Evolutionary conservation across 2,888 invertebrate species (phyloP), one percentile per base, ranked within the genome.

Genomic region (Stenoptilia bipunctidactyla): DNA sequence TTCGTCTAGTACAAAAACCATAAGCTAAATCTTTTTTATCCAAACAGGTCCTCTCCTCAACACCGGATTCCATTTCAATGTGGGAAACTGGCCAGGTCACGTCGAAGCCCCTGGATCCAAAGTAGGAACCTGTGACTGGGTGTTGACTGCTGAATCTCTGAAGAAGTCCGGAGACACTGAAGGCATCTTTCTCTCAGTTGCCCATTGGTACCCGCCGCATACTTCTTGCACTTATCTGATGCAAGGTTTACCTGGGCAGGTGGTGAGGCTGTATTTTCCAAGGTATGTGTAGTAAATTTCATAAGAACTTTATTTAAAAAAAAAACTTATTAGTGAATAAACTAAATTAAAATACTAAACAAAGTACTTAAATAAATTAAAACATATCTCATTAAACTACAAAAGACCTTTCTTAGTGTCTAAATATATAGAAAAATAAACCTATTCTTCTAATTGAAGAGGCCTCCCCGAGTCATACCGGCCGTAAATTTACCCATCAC

Each of bases 41-140:
- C 35, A 15, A 15, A 10, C 56, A 89, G 89, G 95, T 34, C 96
- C 96, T 0, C 82, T 96, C 13, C 85, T 96, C 38, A 96, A 96
- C 68, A 96, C 95, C 0, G 96, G 96, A 3, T 96, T 96, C 68
- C 96, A 96, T 74, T 96, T 96, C 82, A 96, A 96, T 76, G 96
- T 96, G 38, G 95, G 95, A 49, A 94, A 94, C 72, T 95, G 94
- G 94, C 95, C 95, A 0, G 95, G 95, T 0, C 94, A 94, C 70
- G 94, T 94, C 38, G 94, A 95, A 61, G 94, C 94, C 0, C 92
- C 93, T 0, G 94, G 95, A 1, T 92, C 92, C 25, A 88, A 91
- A 51, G 92, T 93, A 45, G 93, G 94, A 3, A 92, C 92, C 36
- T 95, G 95, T 61, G 93, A 94, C 69, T 95, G 95, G 95, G 77